Evolutionary conservation across 1,140 invertebrate genomes (phyloP).

Genomic region (Drosophila sp.): DNA sequence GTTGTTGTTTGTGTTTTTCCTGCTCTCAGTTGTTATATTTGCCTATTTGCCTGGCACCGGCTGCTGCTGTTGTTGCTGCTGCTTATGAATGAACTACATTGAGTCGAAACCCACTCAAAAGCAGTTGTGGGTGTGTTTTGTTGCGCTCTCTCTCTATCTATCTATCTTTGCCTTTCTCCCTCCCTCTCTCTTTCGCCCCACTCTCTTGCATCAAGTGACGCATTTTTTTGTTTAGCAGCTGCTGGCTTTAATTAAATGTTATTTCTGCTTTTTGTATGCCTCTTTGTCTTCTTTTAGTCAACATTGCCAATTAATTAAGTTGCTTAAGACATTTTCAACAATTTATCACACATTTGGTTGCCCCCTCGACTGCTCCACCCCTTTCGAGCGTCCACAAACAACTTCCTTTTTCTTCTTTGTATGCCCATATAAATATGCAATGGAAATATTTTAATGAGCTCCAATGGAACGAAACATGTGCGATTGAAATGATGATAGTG

Average conservation of each 20-base stretch:
- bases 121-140: slow-evolving; percentile 46
- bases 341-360: slow-evolving; percentile 31
- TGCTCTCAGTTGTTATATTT: slow-evolving; percentile 43
- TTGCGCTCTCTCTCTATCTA: neutral
- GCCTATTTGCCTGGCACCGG: slow-evolving; percentile 67
- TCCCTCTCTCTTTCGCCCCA: slow-evolving; percentile 19
- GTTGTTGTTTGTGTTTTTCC: slow-evolving; percentile 40
- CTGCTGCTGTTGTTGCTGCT: slow-evolving; percentile 55
- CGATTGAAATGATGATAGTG: too few species aligned
- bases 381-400: slow-evolving; percentile 11
- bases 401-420: slow-evolving; percentile 3
- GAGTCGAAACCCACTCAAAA: slow-evolving; percentile 11
- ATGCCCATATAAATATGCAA: slow-evolving; percentile 74
- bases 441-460: slow-evolving; percentile 49
- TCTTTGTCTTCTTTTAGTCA: slow-evolving; percentile 33
- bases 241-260: slow-evolving; percentile 65
- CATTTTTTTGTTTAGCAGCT: slow-evolving; percentile 35
- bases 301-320: slow-evolving; percentile 65
- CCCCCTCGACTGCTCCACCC: neutral
- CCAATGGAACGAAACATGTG: slow-evolving; percentile 18
- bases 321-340: slow-evolving; percentile 31
- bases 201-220: slow-evolving; percentile 7
- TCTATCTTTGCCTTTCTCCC: slow-evolving; percentile 2
- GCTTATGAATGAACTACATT: slow-evolving; percentile 62
- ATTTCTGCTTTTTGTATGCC: slow-evolving; percentile 1